Conservation (phyloP, 2,888 invertebrate genomes). For the Diachrysia chrysitis region DNA sequence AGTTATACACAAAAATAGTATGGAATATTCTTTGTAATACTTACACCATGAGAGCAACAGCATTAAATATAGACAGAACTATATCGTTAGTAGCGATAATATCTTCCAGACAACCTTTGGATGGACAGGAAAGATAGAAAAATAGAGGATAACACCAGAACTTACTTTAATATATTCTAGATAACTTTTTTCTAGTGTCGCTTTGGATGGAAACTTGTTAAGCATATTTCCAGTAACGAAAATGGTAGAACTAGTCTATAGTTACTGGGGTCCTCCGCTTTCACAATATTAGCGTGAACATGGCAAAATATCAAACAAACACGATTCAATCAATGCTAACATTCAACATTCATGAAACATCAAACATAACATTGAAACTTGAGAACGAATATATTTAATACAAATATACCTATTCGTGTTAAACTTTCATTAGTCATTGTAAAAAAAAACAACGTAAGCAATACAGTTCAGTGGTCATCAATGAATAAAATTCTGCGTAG, state of each 20-base stretch:
- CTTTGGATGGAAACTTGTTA: background rate
- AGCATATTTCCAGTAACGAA: background rate
- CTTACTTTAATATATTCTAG: too few relatives aligned
- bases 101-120: too few relatives aligned
- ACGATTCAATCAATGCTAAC: constrained; percentile 8
- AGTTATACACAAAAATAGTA: too few relatives aligned
- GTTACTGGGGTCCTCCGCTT: background rate
- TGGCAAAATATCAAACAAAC: constrained; percentile 15
- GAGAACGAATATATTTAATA: background rate
- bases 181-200: background rate
- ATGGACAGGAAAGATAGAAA: too few relatives aligned
- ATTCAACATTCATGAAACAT: constrained; percentile 6
- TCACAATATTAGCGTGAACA: constrained; percentile 7
- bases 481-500: background rate
- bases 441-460: background rate
- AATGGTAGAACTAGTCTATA: background rate
- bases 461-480: background rate
- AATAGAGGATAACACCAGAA: too few relatives aligned
- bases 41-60: too few relatives aligned
- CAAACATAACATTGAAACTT: background rate
- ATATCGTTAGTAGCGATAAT: too few relatives aligned
- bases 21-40: too few relatives aligned
- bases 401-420: background rate
- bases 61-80: too few relatives aligned
- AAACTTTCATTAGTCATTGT: background rate